Evolutionary conservation across 2,797 vertebrate species (phyloP).

Genomic region (Eulemur albifrons): DNA sequence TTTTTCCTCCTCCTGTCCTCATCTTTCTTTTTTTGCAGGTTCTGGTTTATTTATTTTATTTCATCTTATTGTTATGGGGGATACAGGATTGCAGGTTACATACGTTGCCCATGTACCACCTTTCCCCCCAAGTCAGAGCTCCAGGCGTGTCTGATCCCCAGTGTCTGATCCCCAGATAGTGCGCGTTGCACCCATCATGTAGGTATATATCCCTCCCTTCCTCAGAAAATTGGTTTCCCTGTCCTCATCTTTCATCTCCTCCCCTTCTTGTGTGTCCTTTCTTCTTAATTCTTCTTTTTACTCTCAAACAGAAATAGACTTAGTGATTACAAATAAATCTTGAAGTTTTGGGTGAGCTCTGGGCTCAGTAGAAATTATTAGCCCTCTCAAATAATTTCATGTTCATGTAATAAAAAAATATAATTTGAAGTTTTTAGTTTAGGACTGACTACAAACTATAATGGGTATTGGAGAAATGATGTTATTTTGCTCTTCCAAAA

Average conservation of each 20-base stretch:
- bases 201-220: too few relatives aligned
- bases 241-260: neutral
- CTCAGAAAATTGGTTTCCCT: neutral
- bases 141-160: too few relatives aligned
- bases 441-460: conserved; percentile 14
- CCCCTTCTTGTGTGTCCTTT: neutral
- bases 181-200: too few relatives aligned
- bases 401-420: neutral
- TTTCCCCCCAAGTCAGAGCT: too few relatives aligned
- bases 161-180: too few relatives aligned
- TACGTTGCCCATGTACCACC: too few relatives aligned
- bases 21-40: too few relatives aligned
- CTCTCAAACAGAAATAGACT: neutral
- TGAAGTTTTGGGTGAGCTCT: neutral
- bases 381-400: neutral
- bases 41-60: too few relatives aligned
- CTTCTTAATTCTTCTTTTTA: neutral
- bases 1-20: neutral
- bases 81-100: too few relatives aligned
- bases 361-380: neutral
- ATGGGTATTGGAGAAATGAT: neutral
- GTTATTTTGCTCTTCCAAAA: neutral
- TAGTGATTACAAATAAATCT: neutral
- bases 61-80: too few relatives aligned
- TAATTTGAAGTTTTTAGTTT: conserved; percentile 3